Evolutionary conservation across 2,113 vertebrate genomes (phyloP).

Genomic region (Aegithalos caudatus): DNA sequence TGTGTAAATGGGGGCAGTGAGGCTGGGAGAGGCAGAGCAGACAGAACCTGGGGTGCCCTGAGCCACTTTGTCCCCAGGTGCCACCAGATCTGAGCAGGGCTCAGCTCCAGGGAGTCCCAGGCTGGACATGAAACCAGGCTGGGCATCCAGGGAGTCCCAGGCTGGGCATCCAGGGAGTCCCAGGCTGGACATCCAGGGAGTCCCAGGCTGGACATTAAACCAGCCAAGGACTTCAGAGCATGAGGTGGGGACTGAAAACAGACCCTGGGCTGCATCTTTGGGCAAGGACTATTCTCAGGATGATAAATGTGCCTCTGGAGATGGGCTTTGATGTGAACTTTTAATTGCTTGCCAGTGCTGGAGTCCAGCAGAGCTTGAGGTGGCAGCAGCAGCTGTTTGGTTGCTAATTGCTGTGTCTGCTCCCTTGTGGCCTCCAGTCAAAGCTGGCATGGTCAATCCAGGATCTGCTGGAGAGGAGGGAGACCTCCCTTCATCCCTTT

Average conservation of each 20-base stretch:
- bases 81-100: neutral
- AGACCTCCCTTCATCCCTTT: neutral
- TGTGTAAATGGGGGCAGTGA: neutral
- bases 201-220: neutral
- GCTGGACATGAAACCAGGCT: neutral
- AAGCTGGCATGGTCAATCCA: neutral
- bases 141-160: neutral
- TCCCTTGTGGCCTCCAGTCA: neutral
- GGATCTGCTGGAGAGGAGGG: neutral
- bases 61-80: neutral
- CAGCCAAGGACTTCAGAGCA: neutral
- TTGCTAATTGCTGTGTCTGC: neutral
- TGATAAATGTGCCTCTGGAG: neutral
- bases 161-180: neutral
- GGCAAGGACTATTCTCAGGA: neutral
- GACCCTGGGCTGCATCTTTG: neutral
- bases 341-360: neutral
- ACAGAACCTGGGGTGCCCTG: neutral
- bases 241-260: rapidly evolving
- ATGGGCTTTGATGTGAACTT: neutral
- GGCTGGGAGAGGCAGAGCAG: neutral
- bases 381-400: neutral
- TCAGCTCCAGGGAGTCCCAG: neutral
- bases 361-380: neutral
- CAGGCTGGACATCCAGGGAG: too few species aligned